Evolutionary conservation across 1,140 invertebrate genomes (phyloP), one percentile per base, ranked within the genome.

Genomic region (Musca domestica): DNA sequence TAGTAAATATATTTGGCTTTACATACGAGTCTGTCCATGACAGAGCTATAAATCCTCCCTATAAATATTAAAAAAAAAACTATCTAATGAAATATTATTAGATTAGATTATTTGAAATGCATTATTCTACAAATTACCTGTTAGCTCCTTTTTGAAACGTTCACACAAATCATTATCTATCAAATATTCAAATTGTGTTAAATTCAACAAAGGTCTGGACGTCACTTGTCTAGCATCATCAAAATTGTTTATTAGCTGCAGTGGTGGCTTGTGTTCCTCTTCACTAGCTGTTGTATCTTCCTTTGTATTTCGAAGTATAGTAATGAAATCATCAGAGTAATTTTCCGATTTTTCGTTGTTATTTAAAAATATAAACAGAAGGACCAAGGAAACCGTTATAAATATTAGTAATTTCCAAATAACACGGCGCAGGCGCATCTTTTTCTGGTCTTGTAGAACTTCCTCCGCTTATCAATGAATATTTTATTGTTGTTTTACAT

Each of bases 131-230:
- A 25, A 23, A 20, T 17, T 48, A 80, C 78, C 78, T 27, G 80
- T 30, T 46, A 80, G 71, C 34, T 78, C 78, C 3, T 73, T 74
- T n/a, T 78, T 74, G 9, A 72, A 74, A 9, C 69, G 69, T 23
- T 72, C 70, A 14, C 78, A 80, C 22, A 77, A 72, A 72, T 78
- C 61, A 63, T 72, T 78, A n/a, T 64, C 41, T 19, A 78, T 72
- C 56, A 74, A 51, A 58, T 78, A 80, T 2, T 74, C 69, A 41
- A 80, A 80, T 17, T 78, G 61, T 2, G 64, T 66, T 49, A 69
- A 63, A 27, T 69, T 69, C 19, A 66, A n/a, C 15, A 69, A 23
- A 12, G 34, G 34, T 41, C 34, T 41, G 4, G 34, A 41, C 10
- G 34, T 41, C 34, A 41, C 34, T 41, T 41, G 4, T 41, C 10